Evolutionary conservation across 1,140 invertebrate species (phyloP), one percentile per base, ranked within the genome.

Genomic region (Sitodiplosis mosellana): DNA sequence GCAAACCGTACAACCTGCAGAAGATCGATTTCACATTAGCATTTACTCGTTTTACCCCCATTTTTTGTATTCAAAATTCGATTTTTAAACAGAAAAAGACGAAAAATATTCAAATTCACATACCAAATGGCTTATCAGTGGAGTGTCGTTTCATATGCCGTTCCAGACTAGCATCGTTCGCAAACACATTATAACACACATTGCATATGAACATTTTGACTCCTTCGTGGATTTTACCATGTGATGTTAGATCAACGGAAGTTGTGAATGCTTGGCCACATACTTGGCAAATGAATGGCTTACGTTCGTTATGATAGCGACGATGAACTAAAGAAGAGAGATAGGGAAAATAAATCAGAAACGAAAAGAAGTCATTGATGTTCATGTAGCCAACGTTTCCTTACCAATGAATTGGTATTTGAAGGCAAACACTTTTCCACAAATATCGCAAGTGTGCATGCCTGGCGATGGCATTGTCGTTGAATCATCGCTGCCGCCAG

Each of bases 351-450:
- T 33, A 21, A 38, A 46, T 19, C 20, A 46, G n/a, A n/a, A n/a
- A n/a, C n/a, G n/a, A n/a, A n/a, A n/a, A n/a, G n/a, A n/a, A n/a
- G n/a, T n/a, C n/a, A n/a, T n/a, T n/a, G n/a, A n/a, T n/a, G n/a
- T n/a, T n/a, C n/a, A 49, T 40, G 38, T 43, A 33, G 15, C 18
- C 36, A 2, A 55, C 68, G 67, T 67, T 67, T 83, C 83, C 12
- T 87, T 27, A 27, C 27, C 83, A 55, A 87, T 87, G 45, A 88
- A 70, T 56, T 87, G 83, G 66, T 87, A 87, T 27, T 83, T 76
- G 64, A 81, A 87, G 55, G 83, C 82, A 64, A 87, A 88, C 62
- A 82, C 79, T 64, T 86, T 86, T 38, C 81, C 81, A 56, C 85
- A 88, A 47, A 87, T 73, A 62, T 86, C 82, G 59, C 85, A 88